Evolutionary conservation across 2,113 vertebrate genomes (phyloP).

Genomic region (Passer montanus): DNA sequence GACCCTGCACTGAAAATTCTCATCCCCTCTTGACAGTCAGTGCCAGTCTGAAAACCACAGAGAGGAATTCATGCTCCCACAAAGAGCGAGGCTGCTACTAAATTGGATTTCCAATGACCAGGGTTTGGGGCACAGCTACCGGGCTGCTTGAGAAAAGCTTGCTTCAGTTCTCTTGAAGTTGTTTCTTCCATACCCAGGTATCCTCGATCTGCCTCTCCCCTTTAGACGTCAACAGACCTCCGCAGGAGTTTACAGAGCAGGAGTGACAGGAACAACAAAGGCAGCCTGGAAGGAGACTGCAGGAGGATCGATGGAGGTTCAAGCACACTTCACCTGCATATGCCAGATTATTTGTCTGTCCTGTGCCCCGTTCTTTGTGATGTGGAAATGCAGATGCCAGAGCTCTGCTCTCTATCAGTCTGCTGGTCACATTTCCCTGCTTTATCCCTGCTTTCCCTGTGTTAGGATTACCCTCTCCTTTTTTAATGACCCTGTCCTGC

Average conservation of each 20-base stretch:
- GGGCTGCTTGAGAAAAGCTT: background rate
- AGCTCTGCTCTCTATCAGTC: background rate
- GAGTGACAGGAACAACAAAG: background rate
- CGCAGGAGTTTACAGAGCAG: background rate
- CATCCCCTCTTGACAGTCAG: background rate
- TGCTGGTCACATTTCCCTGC: background rate
- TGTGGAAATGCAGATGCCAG: fast-evolving
- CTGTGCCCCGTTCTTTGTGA: background rate
- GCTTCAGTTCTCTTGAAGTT: fast-evolving
- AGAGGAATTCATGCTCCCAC: background rate
- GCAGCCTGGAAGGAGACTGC: background rate
- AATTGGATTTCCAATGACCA: background rate
- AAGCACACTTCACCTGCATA: fast-evolving
- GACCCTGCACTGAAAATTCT: background rate
- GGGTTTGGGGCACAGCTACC: background rate
- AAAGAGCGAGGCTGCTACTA: background rate
- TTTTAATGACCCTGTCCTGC: background rate
- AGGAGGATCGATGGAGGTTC: background rate
- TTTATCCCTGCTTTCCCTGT: background rate
- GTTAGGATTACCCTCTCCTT: background rate
- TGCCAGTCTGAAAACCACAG: background rate
- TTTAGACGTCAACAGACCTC: background rate
- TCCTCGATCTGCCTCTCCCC: background rate
- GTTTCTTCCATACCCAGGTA: background rate
- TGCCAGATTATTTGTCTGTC: background rate